phyloP scores from a whole-genome alignment of 23 tunicate genomes.

The Halocynthia roretzi region DNA sequence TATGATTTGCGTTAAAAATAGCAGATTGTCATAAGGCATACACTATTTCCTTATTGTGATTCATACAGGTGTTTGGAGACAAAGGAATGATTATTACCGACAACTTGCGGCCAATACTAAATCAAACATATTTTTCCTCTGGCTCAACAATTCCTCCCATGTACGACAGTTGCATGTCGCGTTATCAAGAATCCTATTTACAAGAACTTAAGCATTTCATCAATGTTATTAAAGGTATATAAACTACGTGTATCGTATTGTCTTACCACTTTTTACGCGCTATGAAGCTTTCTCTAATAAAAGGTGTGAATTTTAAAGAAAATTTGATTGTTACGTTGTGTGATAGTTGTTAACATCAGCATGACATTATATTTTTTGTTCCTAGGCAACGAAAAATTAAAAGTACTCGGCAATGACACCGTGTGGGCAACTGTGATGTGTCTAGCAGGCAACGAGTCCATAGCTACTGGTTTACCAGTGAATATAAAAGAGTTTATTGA shows the following conservation, averaged over 20 bases:
- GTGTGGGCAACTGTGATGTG: conserved; percentile 16
- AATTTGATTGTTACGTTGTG: too few species aligned
- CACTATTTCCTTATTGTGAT: too few species aligned
- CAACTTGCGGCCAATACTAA: conserved; percentile 1
- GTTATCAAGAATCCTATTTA: conserved; percentile 30
- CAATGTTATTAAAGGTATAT: conserved; percentile 25
- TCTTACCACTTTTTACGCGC: too few species aligned
- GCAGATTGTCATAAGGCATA: too few species aligned
- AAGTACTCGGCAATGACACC: conserved; percentile 15
- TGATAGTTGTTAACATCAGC: too few species aligned
- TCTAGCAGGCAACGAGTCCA: conserved; percentile 11
- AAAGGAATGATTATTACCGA: conserved; percentile 36
- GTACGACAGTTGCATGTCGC: conserved; percentile 1
- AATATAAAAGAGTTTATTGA: conserved; percentile 2
- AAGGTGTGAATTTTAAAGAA: too few species aligned
- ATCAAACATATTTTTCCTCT: neutral
- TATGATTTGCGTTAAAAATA: too few species aligned
- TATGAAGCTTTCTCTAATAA: too few species aligned
- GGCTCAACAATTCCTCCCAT: conserved; percentile 2
- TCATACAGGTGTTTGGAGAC: conserved; percentile 30
- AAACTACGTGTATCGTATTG: too few species aligned
- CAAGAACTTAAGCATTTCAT: conserved; percentile 26
- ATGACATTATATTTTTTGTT: too few species aligned
- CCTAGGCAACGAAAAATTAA: conserved; percentile 8
- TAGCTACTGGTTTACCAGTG: conserved; percentile 15